phyloP scores from a whole-genome alignment of 1,140 invertebrate species.

The Physella acuta region DNA sequence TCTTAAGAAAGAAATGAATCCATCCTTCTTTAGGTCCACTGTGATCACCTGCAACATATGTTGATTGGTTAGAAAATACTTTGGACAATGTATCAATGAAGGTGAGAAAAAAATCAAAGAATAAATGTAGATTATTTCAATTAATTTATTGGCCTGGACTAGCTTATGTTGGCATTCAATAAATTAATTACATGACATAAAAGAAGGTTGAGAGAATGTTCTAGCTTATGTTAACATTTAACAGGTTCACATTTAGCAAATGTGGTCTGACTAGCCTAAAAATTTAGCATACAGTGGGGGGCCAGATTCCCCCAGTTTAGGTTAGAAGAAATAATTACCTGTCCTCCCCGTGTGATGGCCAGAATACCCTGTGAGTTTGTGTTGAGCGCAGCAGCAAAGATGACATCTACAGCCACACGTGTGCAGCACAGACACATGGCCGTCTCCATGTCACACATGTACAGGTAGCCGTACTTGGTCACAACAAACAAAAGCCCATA shows the following conservation, averaged over 20 bases:
- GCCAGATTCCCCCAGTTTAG: no score
- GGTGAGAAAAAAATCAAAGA: not conserved
- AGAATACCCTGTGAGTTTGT: constrained; percentile 58
- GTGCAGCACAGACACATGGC: constrained; percentile 54
- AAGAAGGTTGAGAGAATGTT: no score
- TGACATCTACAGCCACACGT: constrained; percentile 52
- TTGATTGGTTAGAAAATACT: not conserved
- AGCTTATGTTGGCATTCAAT: no score
- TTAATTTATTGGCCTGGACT: no score
- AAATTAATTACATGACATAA: constrained; percentile 1
- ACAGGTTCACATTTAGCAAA: no score
- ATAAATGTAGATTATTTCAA: no score
- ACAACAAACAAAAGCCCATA: constrained; percentile 58
- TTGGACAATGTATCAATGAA: not conserved
- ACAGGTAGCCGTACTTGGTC: constrained; percentile 60
- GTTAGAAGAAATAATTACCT: no score
- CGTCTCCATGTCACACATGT: constrained; percentile 60
- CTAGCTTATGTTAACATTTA: no score
- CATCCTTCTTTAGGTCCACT: constrained; percentile 56
- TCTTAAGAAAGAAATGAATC: constrained; percentile 52
- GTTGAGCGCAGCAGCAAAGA: constrained; percentile 57
- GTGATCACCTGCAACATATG: constrained; percentile 55
- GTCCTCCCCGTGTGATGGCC: constrained; percentile 57
- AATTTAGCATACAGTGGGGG: no score
- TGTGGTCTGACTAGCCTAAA: no score